Percentiles rank a stretch among this genome's conserved stretches.
phyloP scores from a whole-genome alignment of 2,797 vertebrate genomes.

The Spinibarbus caldwelli region DNA sequence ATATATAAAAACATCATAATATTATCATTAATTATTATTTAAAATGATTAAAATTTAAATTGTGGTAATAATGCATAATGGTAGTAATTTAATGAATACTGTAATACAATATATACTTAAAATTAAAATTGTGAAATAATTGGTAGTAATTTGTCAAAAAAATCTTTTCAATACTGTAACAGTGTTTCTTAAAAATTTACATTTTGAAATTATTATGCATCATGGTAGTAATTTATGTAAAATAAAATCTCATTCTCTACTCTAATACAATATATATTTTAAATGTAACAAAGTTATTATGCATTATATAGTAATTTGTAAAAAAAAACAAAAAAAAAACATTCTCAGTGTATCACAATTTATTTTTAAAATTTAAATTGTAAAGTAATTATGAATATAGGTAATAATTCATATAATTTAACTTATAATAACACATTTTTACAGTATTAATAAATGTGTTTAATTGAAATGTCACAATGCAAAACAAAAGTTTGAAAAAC shows the following conservation, averaged over 20 bases:
- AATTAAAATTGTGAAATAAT: too few relatives aligned
- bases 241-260: not conserved
- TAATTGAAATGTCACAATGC: not conserved
- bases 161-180: not conserved
- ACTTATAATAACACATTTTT: not conserved
- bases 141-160: not conserved
- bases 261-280: not conserved
- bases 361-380: not conserved
- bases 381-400: not conserved
- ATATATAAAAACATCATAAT: not conserved
- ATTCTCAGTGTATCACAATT: not conserved
- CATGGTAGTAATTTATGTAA: not conserved
- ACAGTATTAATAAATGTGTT: not conserved
- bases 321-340: too few relatives aligned
- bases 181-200: not conserved
- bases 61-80: not conserved
- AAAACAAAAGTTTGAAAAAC: not conserved
- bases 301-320: not conserved
- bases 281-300: not conserved
- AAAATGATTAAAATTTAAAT: not conserved
- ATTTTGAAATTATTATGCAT: not conserved
- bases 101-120: not conserved
- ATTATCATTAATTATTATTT: not conserved
- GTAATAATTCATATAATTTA: not conserved
- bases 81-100: not conserved